phyloP scores from a whole-genome alignment of 2,888 invertebrate genomes.

The Standfussiana lucernea region DNA sequence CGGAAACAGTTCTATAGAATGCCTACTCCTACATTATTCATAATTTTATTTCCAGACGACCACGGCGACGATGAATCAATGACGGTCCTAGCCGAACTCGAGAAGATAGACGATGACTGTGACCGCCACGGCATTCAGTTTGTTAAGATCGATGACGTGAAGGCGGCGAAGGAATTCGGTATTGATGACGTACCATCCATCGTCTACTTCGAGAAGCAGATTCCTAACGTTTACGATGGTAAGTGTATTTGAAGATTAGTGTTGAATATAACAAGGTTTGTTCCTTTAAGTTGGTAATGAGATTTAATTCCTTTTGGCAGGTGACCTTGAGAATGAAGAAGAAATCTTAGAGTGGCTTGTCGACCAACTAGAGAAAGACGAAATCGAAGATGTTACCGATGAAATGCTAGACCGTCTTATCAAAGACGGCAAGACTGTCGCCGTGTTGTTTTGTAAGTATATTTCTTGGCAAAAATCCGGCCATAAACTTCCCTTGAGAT shows the following conservation, averaged over 20 bases:
- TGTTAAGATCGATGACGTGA: slow-evolving; percentile 97
- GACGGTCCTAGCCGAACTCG: slow-evolving; percentile 95
- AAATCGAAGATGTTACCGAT: slow-evolving; percentile 98
- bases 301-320: slow-evolving; percentile 74
- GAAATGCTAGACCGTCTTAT: slow-evolving; percentile 97
- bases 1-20: background rate
- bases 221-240: slow-evolving; percentile 98
- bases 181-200: slow-evolving; percentile 96
- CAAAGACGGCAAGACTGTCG: slow-evolving; percentile 96
- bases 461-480: slow-evolving; percentile 35
- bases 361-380: slow-evolving; percentile 96
- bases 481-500: slow-evolving; percentile 26
- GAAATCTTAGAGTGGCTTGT: slow-evolving; percentile 97
- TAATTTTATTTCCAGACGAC: slow-evolving; percentile 92
- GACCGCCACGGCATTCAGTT: slow-evolving; percentile 98
- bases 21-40: background rate
- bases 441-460: slow-evolving; percentile 96
- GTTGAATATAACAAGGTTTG: background rate
- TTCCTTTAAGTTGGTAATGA: slow-evolving; percentile 9
- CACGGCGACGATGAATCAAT: slow-evolving; percentile 97
- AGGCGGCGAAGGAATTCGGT: slow-evolving; percentile 96
- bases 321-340: slow-evolving; percentile 96
- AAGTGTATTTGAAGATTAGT: slow-evolving; percentile 64
- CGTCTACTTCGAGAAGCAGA: slow-evolving; percentile 98
- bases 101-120: slow-evolving; percentile 98